These are phyloP conservation scores for Vanessa atalanta DNA, from an alignment of 1,140 invertebrate species.

Conservation along the genomic window DNA sequence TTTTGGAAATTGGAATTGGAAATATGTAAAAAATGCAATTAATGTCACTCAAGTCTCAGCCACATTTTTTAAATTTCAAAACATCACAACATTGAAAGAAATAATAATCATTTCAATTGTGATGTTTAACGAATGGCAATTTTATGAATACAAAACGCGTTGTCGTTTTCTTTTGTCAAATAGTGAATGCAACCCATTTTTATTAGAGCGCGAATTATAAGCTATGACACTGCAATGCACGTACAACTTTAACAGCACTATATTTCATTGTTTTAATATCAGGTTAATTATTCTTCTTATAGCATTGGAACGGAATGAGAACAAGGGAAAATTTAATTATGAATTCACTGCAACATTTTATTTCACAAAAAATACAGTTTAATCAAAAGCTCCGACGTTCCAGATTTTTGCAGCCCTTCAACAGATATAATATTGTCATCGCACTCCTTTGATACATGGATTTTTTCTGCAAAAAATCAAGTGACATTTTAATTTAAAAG, in stretches of 20 bases:
- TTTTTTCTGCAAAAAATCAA: too few relatives aligned
- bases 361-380: background rate
- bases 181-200: slow-evolving; percentile 18
- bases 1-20: too few relatives aligned
- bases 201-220: slow-evolving; percentile 17
- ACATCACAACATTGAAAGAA: background rate
- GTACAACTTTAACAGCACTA: slow-evolving; percentile 17
- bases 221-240: slow-evolving; percentile 4
- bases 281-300: slow-evolving; percentile 24
- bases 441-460: too few relatives aligned
- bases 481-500: too few relatives aligned
- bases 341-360: background rate
- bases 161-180: slow-evolving; percentile 16
- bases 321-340: slow-evolving; percentile 12
- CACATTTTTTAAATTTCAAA: too few relatives aligned
- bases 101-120: slow-evolving; percentile 1
- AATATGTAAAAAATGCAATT: too few relatives aligned
- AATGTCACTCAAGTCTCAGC: too few relatives aligned
- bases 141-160: slow-evolving; percentile 10
- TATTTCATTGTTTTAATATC: slow-evolving; percentile 20
- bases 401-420: background rate
- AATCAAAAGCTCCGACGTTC: background rate
- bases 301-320: slow-evolving; percentile 19
- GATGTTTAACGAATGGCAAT: background rate
- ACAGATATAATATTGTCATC: too few relatives aligned